A percentile compares a stretch with the other conserved stretches of the same genome.
These are phyloP conservation scores for Nautilus pompilius DNA, from an alignment of 1,140 invertebrate species.

Conservation along the genomic window DNA sequence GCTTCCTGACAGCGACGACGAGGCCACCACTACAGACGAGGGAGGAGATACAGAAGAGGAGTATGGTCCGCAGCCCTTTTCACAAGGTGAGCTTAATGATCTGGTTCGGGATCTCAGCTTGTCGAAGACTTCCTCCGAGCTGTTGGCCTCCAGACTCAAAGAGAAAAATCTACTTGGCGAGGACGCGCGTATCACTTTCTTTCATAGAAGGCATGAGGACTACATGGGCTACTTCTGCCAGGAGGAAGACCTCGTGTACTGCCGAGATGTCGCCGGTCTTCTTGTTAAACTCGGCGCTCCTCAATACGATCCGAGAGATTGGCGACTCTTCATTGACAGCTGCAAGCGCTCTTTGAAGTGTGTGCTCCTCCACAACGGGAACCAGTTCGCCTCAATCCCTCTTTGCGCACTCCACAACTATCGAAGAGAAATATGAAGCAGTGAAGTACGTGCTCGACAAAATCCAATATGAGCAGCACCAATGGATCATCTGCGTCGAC, in stretches of 20 bases:
- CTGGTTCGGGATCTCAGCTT: not conserved
- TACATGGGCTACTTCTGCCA: not conserved
- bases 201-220: not conserved
- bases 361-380: not conserved
- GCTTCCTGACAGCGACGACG: not conserved
- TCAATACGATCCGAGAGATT: conserved; percentile 1
- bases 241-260: not conserved
- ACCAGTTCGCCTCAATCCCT: not conserved
- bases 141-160: not conserved
- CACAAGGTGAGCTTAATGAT: not conserved
- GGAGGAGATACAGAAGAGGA: not conserved
- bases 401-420: not conserved
- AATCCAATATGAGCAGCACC: not conserved
- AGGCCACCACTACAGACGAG: not conserved
- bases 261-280: not conserved
- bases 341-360: not conserved
- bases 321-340: conserved; percentile 1
- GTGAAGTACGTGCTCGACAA: not conserved
- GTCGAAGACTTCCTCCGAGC: not conserved
- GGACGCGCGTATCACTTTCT: not conserved
- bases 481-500: not conserved
- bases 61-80: not conserved
- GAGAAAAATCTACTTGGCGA: not conserved
- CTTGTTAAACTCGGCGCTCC: too few relatives aligned
- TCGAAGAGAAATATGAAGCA: not conserved